Conservation (phyloP, 1,140 invertebrate genomes). For the Charaxes varanes region DNA sequence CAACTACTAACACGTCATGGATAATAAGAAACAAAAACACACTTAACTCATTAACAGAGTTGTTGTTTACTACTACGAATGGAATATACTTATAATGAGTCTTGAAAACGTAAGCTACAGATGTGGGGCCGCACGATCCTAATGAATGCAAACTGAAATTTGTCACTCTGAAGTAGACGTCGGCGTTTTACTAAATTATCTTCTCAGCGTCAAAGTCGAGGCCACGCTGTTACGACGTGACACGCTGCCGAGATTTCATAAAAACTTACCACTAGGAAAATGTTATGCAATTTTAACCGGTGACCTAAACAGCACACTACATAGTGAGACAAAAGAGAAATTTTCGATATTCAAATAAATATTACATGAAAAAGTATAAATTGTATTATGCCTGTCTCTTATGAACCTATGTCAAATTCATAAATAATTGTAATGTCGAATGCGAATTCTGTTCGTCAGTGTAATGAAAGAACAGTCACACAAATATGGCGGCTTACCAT, state of each 20-base stretch:
- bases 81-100: background rate
- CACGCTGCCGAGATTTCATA: constrained; percentile 1
- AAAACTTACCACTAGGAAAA: constrained; percentile 5
- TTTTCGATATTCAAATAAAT: no score
- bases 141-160: constrained; percentile 7
- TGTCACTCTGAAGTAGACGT: constrained; percentile 2
- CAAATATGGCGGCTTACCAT: no score
- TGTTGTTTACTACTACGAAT: background rate
- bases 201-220: constrained; percentile 20
- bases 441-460: no score
- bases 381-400: no score
- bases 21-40: no score
- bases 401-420: no score
- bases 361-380: no score
- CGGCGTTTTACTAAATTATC: constrained; percentile 14
- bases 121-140: background rate
- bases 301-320: constrained; percentile 2
- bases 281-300: constrained; percentile 2
- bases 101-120: background rate
- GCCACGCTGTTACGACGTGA: constrained; percentile 12
- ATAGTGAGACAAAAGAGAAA: no score
- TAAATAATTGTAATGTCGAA: no score
- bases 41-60: no score
- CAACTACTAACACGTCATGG: no score
- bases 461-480: no score